A percentile compares a stretch with the other conserved stretches of the same genome.
Evolutionary conservation across 2,113 vertebrate genomes (phyloP).

Genomic region (Uropsilus gracilis): DNA sequence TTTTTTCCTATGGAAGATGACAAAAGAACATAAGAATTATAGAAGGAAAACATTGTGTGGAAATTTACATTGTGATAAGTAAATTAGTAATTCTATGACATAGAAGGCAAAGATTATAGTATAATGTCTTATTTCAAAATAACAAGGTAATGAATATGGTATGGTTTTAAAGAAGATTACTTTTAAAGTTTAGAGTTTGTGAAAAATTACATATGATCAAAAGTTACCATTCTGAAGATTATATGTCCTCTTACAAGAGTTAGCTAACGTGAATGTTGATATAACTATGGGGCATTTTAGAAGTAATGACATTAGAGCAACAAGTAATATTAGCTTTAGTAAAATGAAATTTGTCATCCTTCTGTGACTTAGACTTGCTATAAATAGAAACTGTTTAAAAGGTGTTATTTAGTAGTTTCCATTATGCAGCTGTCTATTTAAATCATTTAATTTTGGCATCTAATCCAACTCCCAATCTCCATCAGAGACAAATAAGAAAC

Average conservation of each 20-base stretch:
- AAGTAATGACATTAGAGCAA: conserved; percentile 62
- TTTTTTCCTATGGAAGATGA: conserved; percentile 23
- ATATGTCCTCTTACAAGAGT: neutral
- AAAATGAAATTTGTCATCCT: conserved; percentile 81
- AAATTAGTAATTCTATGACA: conserved; percentile 6
- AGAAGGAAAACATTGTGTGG: neutral
- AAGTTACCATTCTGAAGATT: neutral
- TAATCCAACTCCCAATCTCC: conserved; percentile 86
- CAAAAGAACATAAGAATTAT: neutral
- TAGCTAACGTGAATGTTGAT: neutral
- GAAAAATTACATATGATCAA: neutral
- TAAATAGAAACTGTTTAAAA: conserved; percentile 88
- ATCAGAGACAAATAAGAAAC: conserved; percentile 89
- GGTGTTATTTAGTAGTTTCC: conserved; percentile 87
- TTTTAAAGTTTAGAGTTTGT: neutral
- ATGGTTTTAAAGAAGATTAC: neutral
- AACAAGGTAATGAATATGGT: neutral
- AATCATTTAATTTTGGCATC: conserved; percentile 91
- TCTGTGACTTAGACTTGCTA: conserved; percentile 78
- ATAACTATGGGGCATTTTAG: conserved; percentile 2
- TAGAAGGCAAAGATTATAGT: neutral
- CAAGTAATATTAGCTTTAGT: conserved; percentile 35
- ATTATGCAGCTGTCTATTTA: conserved; percentile 89
- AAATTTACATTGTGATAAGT: neutral
- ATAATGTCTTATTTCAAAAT: neutral